Evolutionary conservation across 23 tunicate species (phyloP), one percentile per base, ranked within the genome.

Genomic region (Diplosoma virens): DNA sequence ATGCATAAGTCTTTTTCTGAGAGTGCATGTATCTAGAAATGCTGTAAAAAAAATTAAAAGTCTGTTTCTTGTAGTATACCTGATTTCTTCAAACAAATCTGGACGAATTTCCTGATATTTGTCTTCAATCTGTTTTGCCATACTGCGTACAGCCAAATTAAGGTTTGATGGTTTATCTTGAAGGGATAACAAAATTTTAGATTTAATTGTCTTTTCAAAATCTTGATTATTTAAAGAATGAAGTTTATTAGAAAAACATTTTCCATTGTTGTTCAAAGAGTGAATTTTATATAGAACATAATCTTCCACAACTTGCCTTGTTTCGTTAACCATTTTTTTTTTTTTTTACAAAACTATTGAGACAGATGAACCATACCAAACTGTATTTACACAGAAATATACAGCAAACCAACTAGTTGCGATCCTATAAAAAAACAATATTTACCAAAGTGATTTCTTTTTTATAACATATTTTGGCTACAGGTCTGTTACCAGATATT

Each of bases 221-320:
- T 30, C 59, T 45, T 45, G 14, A 45, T 45, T 11, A 45, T 45
- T 45, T 16, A 45, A 9, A 9, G 71, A 36, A 1, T 30, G 1
- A 1, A 23, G 27, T 14, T 29, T 29, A 30, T 67, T 11, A 28
- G 69, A 30, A 25, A 28, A 28, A 23, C 2, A 50, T 7, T 79
- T 30, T 30, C 34, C 29, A 2, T 14, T 16, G 1, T 70, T n/a
- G 7, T 33, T 23, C 29, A 37, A 6, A 0, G 71, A 37, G 5
- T 81, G 53, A 17, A 87, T 75, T 66, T 73, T 80, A 33, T 72
- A 59, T 7, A 87, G 64, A 46, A 87, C 66, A 37, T 87, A 87
- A 61, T 81, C 85, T 67, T 87, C 95, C 2, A 87, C 85, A 25
- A 87, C 86, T 45, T 66, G 63, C 33, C 87, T 81, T 23, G 95